Evolutionary conservation across 2,113 vertebrate genomes (phyloP).

Genomic region (Chaetura pelagica): DNA sequence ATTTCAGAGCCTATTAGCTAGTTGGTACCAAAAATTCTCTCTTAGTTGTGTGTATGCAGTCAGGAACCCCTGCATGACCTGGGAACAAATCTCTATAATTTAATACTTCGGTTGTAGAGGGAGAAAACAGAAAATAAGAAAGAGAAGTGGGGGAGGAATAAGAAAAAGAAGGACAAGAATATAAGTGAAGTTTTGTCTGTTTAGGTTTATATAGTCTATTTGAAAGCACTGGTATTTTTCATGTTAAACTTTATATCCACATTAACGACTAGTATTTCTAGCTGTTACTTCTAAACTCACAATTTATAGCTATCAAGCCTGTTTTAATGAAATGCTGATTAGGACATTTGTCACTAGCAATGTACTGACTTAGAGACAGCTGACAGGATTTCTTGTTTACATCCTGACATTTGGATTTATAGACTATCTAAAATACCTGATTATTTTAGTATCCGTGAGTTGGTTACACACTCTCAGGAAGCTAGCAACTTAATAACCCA

Average conservation of each 20-base stretch:
- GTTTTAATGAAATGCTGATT: not conserved
- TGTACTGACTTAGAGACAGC: not conserved
- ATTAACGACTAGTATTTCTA: not conserved
- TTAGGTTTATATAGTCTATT: not conserved
- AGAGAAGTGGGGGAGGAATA: not conserved
- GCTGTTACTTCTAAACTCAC: not conserved
- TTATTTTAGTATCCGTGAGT: not conserved
- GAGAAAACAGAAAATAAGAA: slow-evolving; percentile 8
- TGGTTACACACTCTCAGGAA: not conserved
- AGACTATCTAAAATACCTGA: not conserved
- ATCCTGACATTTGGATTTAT: not conserved
- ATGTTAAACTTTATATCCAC: not conserved
- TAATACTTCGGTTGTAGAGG: not conserved
- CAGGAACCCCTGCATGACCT: rapidly evolving
- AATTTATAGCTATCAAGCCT: not conserved
- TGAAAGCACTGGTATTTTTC: not conserved
- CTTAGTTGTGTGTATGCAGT: not conserved
- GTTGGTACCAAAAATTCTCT: not conserved
- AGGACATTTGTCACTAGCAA: not conserved
- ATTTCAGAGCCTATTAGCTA: not conserved
- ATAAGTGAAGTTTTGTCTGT: not conserved
- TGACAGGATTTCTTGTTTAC: slow-evolving; percentile 9
- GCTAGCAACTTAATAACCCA: not conserved
- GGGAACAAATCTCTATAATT: not conserved
- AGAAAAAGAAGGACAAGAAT: not conserved